These are phyloP conservation scores for Autographa gamma DNA, from an alignment of 2,888 invertebrate genomes.

Conservation along the genomic window DNA sequence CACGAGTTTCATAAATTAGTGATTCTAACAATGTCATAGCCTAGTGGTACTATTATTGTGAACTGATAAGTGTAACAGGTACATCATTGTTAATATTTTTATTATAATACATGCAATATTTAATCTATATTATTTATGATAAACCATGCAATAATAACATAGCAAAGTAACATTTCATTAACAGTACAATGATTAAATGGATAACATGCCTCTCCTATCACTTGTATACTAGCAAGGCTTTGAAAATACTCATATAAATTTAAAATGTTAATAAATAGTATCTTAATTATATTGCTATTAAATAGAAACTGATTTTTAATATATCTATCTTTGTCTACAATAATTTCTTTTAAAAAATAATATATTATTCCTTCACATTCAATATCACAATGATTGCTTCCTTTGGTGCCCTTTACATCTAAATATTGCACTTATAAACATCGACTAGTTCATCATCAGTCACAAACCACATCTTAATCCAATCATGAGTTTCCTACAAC, in stretches of 20 bases:
- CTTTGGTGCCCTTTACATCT: slow-evolving; percentile 75
- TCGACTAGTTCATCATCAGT: slow-evolving; percentile 65
- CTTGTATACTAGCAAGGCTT: slow-evolving; percentile 41
- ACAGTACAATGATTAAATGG: slow-evolving; percentile 31
- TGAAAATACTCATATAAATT: slow-evolving; percentile 27
- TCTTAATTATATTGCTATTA: slow-evolving; percentile 32
- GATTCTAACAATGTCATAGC: slow-evolving; percentile 35
- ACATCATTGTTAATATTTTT: slow-evolving; percentile 28
- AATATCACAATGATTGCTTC: slow-evolving; percentile 79
- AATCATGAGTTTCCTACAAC: slow-evolving; percentile 45
- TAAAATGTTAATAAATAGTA: slow-evolving; percentile 30
- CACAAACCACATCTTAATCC: slow-evolving; percentile 55
- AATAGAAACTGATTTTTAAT: slow-evolving; percentile 48
- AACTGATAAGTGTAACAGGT: slow-evolving; percentile 43
- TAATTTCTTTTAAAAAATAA: slow-evolving; percentile 55
- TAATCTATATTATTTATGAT: slow-evolving; percentile 23
- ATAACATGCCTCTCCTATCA: slow-evolving; percentile 33
- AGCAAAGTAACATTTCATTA: slow-evolving; percentile 33
- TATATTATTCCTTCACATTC: slow-evolving; percentile 66
- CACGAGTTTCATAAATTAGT: slow-evolving; percentile 48
- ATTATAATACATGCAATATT: slow-evolving; percentile 25
- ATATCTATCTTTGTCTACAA: slow-evolving; percentile 36
- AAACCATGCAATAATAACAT: slow-evolving; percentile 27
- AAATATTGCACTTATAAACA: slow-evolving; percentile 68
- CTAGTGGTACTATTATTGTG: slow-evolving; percentile 44